Conservation (phyloP, 2,113 vertebrate genomes). For the Patagioenas fasciata region DNA sequence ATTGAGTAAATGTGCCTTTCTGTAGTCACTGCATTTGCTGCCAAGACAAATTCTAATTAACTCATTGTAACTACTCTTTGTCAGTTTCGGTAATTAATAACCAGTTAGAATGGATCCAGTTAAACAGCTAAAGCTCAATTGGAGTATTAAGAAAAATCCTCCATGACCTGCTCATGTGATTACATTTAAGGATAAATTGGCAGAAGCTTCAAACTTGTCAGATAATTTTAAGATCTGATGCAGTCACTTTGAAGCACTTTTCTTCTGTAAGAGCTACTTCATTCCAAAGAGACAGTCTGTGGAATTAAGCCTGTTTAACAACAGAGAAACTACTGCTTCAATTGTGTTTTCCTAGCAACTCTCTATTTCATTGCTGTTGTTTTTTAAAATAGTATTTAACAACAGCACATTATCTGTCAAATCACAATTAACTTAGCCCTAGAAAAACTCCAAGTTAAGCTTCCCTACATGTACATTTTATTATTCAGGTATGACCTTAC, state of each 20-base stretch:
- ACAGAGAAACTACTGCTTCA: neutral
- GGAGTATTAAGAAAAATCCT: neutral
- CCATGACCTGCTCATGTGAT: neutral
- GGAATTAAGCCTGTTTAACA: slow-evolving; percentile 11
- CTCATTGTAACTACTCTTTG: slow-evolving; percentile 15
- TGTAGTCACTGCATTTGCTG: neutral
- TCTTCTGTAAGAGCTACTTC: slow-evolving; percentile 21
- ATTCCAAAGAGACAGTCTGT: neutral
- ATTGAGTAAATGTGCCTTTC: slow-evolving; percentile 47
- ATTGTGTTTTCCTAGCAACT: slow-evolving; percentile 1
- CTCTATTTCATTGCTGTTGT: neutral
- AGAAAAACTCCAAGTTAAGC: neutral
- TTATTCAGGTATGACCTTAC: neutral
- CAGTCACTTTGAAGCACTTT: neutral
- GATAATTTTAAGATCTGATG: slow-evolving; percentile 12
- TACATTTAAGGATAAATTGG: neutral
- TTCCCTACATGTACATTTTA: neutral
- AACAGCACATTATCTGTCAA: neutral
- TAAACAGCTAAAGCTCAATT: neutral
- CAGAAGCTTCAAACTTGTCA: neutral
- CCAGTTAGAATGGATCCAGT: slow-evolving; percentile 1
- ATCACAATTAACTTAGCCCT: neutral
- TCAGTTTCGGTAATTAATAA: slow-evolving; percentile 41
- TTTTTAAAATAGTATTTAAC: neutral
- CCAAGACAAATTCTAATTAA: slow-evolving; percentile 44